Evolutionary conservation across 2,888 invertebrate genomes (phyloP), one percentile per base, ranked within the genome.

Genomic region (Aphidoletes aphidimyza): DNA sequence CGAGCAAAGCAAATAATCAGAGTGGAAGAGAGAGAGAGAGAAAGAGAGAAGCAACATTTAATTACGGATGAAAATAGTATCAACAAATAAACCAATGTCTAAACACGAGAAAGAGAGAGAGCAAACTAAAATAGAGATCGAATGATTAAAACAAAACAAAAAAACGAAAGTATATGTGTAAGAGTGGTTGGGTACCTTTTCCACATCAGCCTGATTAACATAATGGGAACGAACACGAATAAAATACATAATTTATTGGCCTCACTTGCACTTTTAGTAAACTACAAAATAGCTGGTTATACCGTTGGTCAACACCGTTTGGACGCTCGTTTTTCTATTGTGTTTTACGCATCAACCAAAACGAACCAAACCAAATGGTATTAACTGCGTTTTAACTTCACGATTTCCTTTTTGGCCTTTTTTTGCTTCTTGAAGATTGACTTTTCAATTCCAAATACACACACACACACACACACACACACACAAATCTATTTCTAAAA

Each of bases 161-260:
- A 2, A 81, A 0, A 81, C 8, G 2, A 36, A 36, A 78, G 36
- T 5, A 78, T 5, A 22, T 54, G n/a, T 78, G 1, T 81, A 22
- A 22, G 6, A 81, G 37, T 81, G 36, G 6, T 34, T 36, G 34
- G 47, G 17, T 78, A 81, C 81, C 81, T 81, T 81, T 81, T 81
- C 22, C 39, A 81, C 81, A 81, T 69, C 69, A 69, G 37, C 37
- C 22, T 81, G 81, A 81, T 81, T 81, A 81, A 81, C 81, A 81
- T 81, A 81, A 81, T 81, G 22, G 81, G 37, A 81, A 81, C 37
- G 81, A n/a, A 81, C 81, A 81, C 81, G 81, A 81, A 37, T 81
- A 81, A 81, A 81, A 81, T 37, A 81, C 81, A 81, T 81, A 69
- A 54, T 54, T 69, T 11, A 14, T 30, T 69, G 69, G 34, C 22